Base-by-base conservation (phyloP, 2,797 vertebrate genomes). In the Sylvilagus floridanus region DNA sequence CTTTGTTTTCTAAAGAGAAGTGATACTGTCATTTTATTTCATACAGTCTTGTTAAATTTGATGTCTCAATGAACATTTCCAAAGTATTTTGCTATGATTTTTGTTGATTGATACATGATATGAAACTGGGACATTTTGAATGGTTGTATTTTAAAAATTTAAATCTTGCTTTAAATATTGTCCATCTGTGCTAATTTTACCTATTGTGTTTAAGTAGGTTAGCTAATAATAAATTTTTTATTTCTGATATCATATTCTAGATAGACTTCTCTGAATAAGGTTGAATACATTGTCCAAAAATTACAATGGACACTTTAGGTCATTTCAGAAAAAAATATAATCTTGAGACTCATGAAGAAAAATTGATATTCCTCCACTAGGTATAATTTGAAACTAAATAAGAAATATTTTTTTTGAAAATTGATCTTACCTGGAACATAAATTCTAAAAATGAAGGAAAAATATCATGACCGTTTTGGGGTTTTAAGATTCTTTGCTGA, bases 21-120 rank as follows among this genome's bases (percentile, higher is more conserved):
- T 50, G n/a, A 89, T 63, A 57, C 54, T 88, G 35, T 47, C 47
- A 78, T 88, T 88, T 66, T 78, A 52, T 84, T 88, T 19, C 24
- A 66, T 60, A 84, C 13, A 75, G 4, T 37, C 47, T 72, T 63
- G 3, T 88, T 87, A 87, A 91, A 78, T 78, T 26, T 79, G 11
- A 73, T 65, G 3, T 57, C 17, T 73, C 9, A 79, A 30, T 60
- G 30, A 86, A 60, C 5, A 8, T 50, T 84, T 60, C 14, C n/a
- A 79, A 42, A 75, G n/a, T 68, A 73, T 62, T 66, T 84, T 52
- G n/a, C 21, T 84, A 28, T 73, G 8, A 1, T 72, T 92, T 81
- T 84, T 66, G 26, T 66, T 88, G 28, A 72, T 78, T 88, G 24
- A 57, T 88, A 50, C 47, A 13, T 78, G 42, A 65, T 60, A 92